Evolutionary conservation across 2,888 invertebrate species (phyloP).

Genomic region (Ophion ellenae): DNA sequence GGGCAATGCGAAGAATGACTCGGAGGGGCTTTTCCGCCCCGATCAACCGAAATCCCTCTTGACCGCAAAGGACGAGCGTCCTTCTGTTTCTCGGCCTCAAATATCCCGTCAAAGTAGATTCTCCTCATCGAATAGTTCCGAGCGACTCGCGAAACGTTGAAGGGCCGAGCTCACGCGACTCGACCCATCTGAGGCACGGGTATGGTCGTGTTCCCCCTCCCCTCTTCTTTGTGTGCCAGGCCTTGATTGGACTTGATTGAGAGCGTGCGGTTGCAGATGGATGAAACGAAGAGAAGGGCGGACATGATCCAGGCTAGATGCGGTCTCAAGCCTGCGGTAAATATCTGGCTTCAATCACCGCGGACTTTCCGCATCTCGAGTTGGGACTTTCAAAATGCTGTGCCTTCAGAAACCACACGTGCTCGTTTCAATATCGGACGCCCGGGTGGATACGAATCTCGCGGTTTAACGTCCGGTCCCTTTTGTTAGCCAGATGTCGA

Average conservation of each 20-base stretch:
- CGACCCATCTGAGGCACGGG: not conserved
- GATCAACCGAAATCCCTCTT: no score
- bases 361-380: constrained; percentile 48
- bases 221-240: no score
- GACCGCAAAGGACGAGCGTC: no score
- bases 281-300: constrained; percentile 41
- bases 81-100: not conserved
- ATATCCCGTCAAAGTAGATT: constrained; percentile 12
- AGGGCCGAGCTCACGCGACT: not conserved
- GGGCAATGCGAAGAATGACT: no score
- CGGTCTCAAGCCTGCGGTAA: constrained; percentile 49
- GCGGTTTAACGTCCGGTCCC: not conserved
- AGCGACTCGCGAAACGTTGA: not conserved
- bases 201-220: not conserved
- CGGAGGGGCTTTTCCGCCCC: no score
- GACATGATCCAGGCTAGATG: constrained; percentile 26
- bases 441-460: not conserved
- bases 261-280: constrained; percentile 3
- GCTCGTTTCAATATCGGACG: not conserved
- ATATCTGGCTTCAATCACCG: constrained; percentile 50
- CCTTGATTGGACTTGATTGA: no score
- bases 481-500: not conserved
- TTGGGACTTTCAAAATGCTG: constrained; percentile 3
- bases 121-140: not conserved
- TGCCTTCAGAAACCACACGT: constrained; percentile 13